Percentiles rank a stretch among this genome's conserved stretches.
Conservation (phyloP, 2,888 invertebrate genomes). For the Polyommatus icarus region DNA sequence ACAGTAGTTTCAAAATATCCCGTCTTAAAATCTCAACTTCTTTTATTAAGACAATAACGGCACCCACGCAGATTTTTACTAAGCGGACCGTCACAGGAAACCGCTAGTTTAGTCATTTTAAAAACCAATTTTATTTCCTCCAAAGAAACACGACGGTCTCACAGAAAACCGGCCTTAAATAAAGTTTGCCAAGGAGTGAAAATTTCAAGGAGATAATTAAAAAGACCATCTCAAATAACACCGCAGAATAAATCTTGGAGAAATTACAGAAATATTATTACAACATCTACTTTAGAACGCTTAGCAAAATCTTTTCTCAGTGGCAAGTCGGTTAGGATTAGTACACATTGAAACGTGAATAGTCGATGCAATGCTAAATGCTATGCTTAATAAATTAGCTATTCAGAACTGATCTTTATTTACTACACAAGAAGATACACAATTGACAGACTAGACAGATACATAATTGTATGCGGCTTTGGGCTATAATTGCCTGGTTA, state of each 20-base stretch:
- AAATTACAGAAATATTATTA: neutral
- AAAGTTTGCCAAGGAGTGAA: too few species aligned
- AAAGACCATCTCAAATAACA: neutral
- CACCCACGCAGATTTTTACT: conserved; percentile 6
- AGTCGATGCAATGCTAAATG: too few species aligned
- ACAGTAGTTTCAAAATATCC: neutral
- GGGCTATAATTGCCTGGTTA: too few species aligned
- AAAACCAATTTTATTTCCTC: neutral
- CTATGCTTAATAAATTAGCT: too few species aligned
- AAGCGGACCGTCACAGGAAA: neutral
- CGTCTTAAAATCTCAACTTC: neutral
- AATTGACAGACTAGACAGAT: too few species aligned
- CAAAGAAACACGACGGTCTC: neutral
- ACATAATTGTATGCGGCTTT: too few species aligned
- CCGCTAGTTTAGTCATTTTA: conserved; percentile 1
- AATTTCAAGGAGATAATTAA: neutral
- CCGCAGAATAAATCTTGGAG: neutral
- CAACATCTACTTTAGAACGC: conserved; percentile 24
- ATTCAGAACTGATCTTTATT: too few species aligned
- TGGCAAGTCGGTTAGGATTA: too few species aligned
- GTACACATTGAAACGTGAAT: too few species aligned
- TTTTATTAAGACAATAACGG: neutral
- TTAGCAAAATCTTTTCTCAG: neutral
- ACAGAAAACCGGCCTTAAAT: neutral
- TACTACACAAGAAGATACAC: too few species aligned